Base-by-base conservation (phyloP, 2,797 vertebrate species). In the Urosaurus nigricauda region DNA sequence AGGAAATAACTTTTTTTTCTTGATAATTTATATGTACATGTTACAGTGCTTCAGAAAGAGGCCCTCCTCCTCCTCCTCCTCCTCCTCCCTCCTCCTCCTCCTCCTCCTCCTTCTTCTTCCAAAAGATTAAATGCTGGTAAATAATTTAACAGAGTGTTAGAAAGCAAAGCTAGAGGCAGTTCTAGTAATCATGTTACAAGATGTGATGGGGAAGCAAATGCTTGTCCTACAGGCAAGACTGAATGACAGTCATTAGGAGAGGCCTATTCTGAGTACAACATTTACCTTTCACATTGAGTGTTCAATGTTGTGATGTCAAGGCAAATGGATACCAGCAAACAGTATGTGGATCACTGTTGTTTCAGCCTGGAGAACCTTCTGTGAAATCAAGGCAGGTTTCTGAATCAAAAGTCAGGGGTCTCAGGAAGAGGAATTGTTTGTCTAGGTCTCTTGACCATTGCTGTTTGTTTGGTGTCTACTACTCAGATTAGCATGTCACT, bases 21-120 rank as follows among this genome's bases (percentile, higher is more conserved):
- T 0, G 71, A 71, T 77, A 73, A 88, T 37, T 77, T 71, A 71
- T 2, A 14, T 68, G 2, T 53, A 1, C n/a, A 35, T 83, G 24
- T 79, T 87, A 37, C 13, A 88, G 1, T 70, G 40, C 88, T 85
- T 85, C n/a, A 73, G 14, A 24, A 93, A 77, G 63, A 79, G 86
- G 4, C 3, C 47, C 17, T 8, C 0, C 19, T 17, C 90, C 65
- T 4, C 0, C 51, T 37, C 60, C 17, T n/a, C n/a, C n/a, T n/a
- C n/a, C n/a, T n/a, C n/a, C n/a, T n/a, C n/a, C n/a, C n/a, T n/a
- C n/a, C n/a, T n/a, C n/a, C n/a, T n/a, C 47, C 17, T 8, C 0
- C 19, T 17, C 90, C 65, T 4, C 0, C 51, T 37, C 60, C 17
- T n/a, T n/a, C n/a, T 58, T 87, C 40, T 6, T 0, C 37, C 85